These are phyloP conservation scores for Chrysochloris asiatica DNA, from an alignment of 2,113 vertebrate species.

Conservation along the genomic window DNA sequence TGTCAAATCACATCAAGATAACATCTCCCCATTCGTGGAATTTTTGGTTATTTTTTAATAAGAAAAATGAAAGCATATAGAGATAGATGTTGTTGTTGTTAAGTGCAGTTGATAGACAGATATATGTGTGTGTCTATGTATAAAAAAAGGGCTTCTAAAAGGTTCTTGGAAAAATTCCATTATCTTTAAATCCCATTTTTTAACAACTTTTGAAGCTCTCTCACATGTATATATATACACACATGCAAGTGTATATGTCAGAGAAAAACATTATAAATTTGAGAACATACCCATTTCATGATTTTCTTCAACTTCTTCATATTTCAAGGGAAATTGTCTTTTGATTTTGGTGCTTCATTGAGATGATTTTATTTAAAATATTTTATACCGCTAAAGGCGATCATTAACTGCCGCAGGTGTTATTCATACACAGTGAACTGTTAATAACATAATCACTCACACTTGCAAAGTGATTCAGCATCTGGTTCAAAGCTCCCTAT, in stretches of 20 bases:
- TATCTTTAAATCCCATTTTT: too few relatives aligned
- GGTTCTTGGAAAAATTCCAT: too few relatives aligned
- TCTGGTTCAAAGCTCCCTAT: slow-evolving; percentile 40
- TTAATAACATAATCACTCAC: slow-evolving; percentile 60
- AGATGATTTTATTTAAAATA: slow-evolving; percentile 52
- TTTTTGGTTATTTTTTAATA: slow-evolving; percentile 27
- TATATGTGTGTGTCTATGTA: too few relatives aligned
- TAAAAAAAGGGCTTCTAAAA: too few relatives aligned
- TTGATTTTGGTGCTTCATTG: not conserved
- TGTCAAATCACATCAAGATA: slow-evolving; percentile 21
- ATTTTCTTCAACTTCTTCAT: slow-evolving; percentile 1
- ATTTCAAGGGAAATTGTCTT: slow-evolving; percentile 33
- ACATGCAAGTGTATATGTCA: too few relatives aligned
- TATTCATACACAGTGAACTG: slow-evolving; percentile 42
- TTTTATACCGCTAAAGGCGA: slow-evolving; percentile 41
- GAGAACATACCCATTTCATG: not conserved
- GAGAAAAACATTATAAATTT: slow-evolving; percentile 36
- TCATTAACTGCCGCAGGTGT: slow-evolving; percentile 35
- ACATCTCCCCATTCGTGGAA: not conserved
- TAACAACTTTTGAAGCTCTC: too few relatives aligned
- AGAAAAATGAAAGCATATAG: slow-evolving; percentile 69
- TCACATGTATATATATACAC: too few relatives aligned
- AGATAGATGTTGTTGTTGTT: too few relatives aligned
- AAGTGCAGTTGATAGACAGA: too few relatives aligned
- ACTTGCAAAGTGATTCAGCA: slow-evolving; percentile 28